phyloP scores from a whole-genome alignment of 1,140 invertebrate genomes.

The Parapsyche elsis region DNA sequence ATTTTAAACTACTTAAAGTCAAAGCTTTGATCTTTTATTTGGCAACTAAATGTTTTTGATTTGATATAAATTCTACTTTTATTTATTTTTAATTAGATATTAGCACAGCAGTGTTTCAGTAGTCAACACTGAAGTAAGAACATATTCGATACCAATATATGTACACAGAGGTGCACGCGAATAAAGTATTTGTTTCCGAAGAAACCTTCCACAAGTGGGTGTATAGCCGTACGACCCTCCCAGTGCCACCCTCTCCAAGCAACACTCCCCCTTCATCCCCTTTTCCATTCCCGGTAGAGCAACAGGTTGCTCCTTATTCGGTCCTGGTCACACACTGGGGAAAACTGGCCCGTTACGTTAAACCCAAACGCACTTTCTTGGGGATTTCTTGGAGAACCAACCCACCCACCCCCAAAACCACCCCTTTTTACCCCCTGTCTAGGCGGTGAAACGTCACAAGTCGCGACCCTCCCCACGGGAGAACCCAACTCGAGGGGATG shows the following conservation, averaged over 20 bases:
- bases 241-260: slow-evolving; percentile 29
- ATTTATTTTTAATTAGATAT: too few relatives aligned
- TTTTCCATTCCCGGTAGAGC: not conserved
- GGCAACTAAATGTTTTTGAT: too few relatives aligned
- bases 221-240: slow-evolving; percentile 11
- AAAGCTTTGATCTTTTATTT: too few relatives aligned
- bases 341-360: not conserved
- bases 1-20: too few relatives aligned
- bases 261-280: too few relatives aligned
- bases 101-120: too few relatives aligned
- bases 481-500: not conserved
- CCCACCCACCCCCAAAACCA: not conserved
- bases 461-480: not conserved
- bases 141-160: too few relatives aligned
- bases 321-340: slow-evolving; percentile 17
- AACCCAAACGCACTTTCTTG: slow-evolving; percentile 21
- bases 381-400: slow-evolving; percentile 8
- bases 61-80: too few relatives aligned
- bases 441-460: not conserved
- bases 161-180: not conserved
- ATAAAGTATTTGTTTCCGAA: slow-evolving; percentile 52
- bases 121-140: too few relatives aligned
- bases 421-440: not conserved
- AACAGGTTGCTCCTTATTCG: slow-evolving; percentile 48
- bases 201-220: slow-evolving; percentile 49